phyloP scores from a whole-genome alignment of 2,113 vertebrate species.

The Oncorhynchus gorbuscha region DNA sequence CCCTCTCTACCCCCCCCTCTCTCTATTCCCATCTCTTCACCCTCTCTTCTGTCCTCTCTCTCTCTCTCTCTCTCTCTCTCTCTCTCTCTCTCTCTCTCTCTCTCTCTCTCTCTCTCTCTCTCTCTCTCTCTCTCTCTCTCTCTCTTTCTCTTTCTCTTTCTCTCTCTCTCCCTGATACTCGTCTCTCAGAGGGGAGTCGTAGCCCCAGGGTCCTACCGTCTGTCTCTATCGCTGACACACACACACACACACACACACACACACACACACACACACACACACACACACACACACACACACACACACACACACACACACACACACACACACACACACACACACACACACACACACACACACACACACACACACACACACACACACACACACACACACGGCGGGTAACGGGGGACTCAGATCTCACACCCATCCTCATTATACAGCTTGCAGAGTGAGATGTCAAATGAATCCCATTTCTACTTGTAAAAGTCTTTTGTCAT shows the following conservation, averaged over 20 bases:
- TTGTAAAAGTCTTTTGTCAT: constrained; percentile 75
- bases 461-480: constrained; percentile 75
- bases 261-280: constrained; percentile 15
- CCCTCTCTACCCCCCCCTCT: constrained; percentile 7
- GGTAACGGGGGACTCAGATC: neutral
- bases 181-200: constrained; percentile 32
- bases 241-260: neutral
- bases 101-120: neutral
- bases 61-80: neutral
- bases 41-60: neutral
- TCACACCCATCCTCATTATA: constrained; percentile 48
- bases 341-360: neutral
- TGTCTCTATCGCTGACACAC: constrained; percentile 47
- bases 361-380: too few relatives aligned
- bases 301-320: neutral
- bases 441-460: constrained; percentile 64
- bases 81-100: constrained; percentile 1
- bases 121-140: constrained; percentile 25
- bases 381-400: neutral
- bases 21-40: constrained; percentile 1
- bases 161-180: constrained; percentile 10
- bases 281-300: constrained; percentile 17
- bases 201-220: constrained; percentile 35
- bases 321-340: too few relatives aligned
- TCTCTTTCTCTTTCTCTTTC: constrained; percentile 1